Evolutionary conservation across 2,797 vertebrate genomes (phyloP), one percentile per base, ranked within the genome.

Genomic region (Parauchenoglanis ngamensis): DNA sequence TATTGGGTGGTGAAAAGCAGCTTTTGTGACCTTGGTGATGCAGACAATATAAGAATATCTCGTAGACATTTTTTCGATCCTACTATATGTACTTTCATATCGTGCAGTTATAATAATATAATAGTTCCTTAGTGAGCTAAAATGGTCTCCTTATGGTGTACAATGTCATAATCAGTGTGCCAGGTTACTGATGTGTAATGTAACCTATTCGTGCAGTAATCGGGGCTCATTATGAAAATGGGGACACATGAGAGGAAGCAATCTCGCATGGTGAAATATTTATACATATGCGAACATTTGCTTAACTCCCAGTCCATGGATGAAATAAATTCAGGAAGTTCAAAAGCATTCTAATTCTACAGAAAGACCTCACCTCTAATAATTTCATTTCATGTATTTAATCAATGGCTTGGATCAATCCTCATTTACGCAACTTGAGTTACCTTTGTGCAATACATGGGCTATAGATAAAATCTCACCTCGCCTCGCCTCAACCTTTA

Each of bases 141-240:
- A 56, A 56, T 57, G 28, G n/a, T 35, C 52, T 57, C 49, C 2
- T 28, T 57, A 8, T 56, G 11, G 10, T 23, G 8, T 10, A 40
- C 35, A 31, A 78, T 57, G 17, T 21, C 54, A 79, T 79, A 61
- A 61, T 63, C 79, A 63, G 59, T 44, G 78, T 46, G 17, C 28
- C 7, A 17, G 79, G 35, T 17, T 81, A 3, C 57, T 46, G 79
- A 15, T 25, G 57, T 23, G 46, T 35, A 61, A 15, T 80, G 31
- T 15, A 80, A n/a, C 57, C 49, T 81, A 65, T 81, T 81, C 59
- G 46, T 81, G 40, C 59, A 49, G 79, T 81, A 63, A 65, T 65
- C 23, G 10, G 79, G 63, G 35, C 57, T 46, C 8, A 67, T 83
- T 54, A 31, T 68, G 63, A 54, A 83, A 68, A 68, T 23, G 63